Percentiles rank a stretch among this genome's conserved stretches.
These are phyloP conservation scores for Calyptomena viridis DNA, from an alignment of 2,113 vertebrate species.

Conservation along the genomic window DNA sequence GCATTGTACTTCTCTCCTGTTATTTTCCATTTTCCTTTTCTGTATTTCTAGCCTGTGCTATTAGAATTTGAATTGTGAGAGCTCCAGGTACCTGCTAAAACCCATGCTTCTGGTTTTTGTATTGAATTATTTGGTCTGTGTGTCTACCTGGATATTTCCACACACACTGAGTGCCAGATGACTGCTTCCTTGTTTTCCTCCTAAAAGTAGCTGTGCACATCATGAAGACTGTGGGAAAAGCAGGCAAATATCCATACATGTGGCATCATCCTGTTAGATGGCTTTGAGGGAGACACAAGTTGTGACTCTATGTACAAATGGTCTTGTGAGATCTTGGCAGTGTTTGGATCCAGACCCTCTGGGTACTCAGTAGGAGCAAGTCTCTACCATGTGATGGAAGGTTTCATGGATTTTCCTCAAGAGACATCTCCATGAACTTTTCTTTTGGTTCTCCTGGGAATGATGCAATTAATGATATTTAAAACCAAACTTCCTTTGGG, in stretches of 20 bases:
- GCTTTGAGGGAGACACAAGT: background rate
- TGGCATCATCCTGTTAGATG: background rate
- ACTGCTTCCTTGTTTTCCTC: background rate
- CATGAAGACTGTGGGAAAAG: background rate
- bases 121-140: background rate
- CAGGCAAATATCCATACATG: background rate
- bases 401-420: background rate
- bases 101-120: background rate
- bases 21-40: background rate
- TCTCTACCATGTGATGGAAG: background rate
- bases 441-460: background rate
- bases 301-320: fast-evolving
- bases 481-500: background rate
- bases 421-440: background rate
- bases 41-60: background rate
- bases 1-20: background rate
- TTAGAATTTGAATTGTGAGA: background rate
- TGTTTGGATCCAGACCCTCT: background rate
- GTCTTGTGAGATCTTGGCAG: background rate
- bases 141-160: background rate
- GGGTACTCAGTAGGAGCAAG: background rate
- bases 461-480: background rate
- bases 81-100: background rate
- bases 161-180: background rate
- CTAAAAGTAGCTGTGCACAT: background rate